Conservation (phyloP, 2,888 invertebrate species). For the Leucoptera coffeella region DNA sequence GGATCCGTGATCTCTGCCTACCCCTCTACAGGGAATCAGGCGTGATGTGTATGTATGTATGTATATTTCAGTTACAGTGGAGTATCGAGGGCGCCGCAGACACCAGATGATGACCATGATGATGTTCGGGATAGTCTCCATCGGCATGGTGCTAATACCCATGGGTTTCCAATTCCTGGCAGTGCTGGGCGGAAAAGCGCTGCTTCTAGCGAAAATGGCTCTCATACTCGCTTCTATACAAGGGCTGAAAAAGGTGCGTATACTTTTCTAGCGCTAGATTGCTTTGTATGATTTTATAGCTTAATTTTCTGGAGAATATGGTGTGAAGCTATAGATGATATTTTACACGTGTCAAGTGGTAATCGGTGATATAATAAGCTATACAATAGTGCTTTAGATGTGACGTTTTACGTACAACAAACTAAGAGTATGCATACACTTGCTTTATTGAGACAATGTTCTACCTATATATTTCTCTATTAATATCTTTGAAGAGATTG, state of each 20-base stretch:
- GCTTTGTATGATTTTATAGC: no score
- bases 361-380: neutral
- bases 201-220: conserved; percentile 76
- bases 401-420: no score
- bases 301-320: no score
- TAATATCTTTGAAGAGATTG: no score
- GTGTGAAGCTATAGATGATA: no score
- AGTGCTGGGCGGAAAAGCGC: conserved; percentile 73
- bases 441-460: no score
- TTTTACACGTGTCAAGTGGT: neutral
- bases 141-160: conserved; percentile 70
- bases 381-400: no score
- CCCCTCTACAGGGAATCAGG: no score
- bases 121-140: conserved; percentile 71
- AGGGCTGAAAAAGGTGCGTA: conserved; percentile 64
- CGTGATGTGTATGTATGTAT: neutral
- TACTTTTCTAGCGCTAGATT: no score
- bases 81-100: conserved; percentile 53
- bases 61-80: conserved; percentile 13
- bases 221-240: conserved; percentile 73
- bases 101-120: conserved; percentile 69
- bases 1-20: no score
- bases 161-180: conserved; percentile 83
- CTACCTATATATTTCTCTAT: no score
- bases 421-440: no score